phyloP scores from a whole-genome alignment of 2,113 vertebrate genomes.

The Spea bombifrons region DNA sequence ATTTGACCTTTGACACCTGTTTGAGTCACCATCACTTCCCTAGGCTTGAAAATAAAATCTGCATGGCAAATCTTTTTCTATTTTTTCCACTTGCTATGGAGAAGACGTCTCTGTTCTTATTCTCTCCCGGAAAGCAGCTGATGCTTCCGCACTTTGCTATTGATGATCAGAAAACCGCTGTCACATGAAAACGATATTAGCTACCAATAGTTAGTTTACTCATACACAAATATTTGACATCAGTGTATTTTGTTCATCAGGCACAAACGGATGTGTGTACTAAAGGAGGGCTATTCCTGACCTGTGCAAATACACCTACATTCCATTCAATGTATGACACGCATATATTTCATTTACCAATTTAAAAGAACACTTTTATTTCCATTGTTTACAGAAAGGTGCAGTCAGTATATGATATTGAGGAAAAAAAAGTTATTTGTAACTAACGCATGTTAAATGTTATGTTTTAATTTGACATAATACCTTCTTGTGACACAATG shows the following conservation, averaged over 20 bases:
- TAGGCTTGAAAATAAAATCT: background rate
- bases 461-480: too few species aligned
- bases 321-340: conserved; percentile 11
- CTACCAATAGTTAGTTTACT: background rate
- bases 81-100: background rate
- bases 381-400: background rate
- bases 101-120: background rate
- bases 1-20: background rate
- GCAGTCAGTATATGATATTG: background rate
- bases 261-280: conserved; percentile 24
- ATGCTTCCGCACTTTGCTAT: background rate
- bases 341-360: background rate
- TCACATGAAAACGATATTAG: background rate
- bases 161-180: background rate
- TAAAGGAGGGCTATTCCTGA: conserved; percentile 22
- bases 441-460: too few species aligned
- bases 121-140: background rate
- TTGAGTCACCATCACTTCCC: background rate
- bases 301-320: conserved; percentile 31
- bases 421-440: too few species aligned
- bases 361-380: background rate
- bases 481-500: too few species aligned
- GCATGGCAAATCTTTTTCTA: background rate
- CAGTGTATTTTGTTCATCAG: conserved; percentile 10
- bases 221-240: background rate